Conservation (phyloP, 2,797 vertebrate genomes). For the Tinamus major region DNA sequence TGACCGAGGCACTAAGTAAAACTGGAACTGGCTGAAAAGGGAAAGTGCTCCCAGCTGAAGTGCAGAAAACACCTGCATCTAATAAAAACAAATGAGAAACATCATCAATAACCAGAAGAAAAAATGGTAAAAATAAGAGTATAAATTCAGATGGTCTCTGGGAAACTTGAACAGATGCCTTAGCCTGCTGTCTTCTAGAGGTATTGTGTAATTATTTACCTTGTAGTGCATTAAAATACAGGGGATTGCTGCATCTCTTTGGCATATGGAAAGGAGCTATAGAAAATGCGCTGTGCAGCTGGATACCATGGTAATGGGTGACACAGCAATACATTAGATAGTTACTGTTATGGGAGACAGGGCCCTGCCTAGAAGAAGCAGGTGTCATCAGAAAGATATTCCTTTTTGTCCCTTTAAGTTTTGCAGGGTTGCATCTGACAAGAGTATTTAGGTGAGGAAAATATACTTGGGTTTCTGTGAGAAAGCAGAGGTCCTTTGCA, state of each 20-base stretch:
- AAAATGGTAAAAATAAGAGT: conserved; percentile 54
- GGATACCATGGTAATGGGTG: not conserved
- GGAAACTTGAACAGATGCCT: conserved; percentile 37
- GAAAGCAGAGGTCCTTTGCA: not conserved
- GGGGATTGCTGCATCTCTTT: not conserved
- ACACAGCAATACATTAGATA: not conserved
- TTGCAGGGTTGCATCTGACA: not conserved
- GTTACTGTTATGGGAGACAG: not conserved
- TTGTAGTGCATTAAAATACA: conserved; percentile 32
- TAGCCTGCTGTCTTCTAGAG: conserved; percentile 32
- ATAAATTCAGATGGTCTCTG: conserved; percentile 55
- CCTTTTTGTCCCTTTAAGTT: not conserved
- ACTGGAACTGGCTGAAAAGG: conserved; percentile 66
- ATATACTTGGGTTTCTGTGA: not conserved
- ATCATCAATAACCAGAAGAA: conserved; percentile 63
- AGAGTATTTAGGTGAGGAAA: not conserved
- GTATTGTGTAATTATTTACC: conserved; percentile 47
- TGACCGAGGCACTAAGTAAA: conserved; percentile 63
- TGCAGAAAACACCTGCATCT: conserved; percentile 73
- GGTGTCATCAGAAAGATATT: not conserved
- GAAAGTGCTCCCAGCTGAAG: conserved; percentile 74
- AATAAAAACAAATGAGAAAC: conserved; percentile 75
- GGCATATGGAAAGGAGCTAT: not conserved
- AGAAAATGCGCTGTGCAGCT: not conserved
- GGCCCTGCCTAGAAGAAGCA: not conserved